Percentiles rank a stretch among this genome's conserved stretches.
Conservation (phyloP, 2,113 vertebrate genomes). For the Cyprinus carpio region DNA sequence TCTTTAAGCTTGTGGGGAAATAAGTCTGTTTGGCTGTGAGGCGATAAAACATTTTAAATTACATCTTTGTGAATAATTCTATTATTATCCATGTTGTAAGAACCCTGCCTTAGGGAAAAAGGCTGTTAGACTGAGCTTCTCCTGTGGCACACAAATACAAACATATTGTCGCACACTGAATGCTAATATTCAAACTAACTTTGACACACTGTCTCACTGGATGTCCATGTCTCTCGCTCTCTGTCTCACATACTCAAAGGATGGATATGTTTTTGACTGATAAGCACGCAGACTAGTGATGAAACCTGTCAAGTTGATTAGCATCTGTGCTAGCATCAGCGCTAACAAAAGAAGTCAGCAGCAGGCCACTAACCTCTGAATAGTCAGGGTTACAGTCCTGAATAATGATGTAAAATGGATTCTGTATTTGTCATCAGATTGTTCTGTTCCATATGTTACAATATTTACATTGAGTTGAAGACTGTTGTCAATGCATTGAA, state of each 20-base stretch:
- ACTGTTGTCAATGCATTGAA: too few relatives aligned
- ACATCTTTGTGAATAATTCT: conserved; percentile 41
- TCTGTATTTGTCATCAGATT: neutral
- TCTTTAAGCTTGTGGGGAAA: conserved; percentile 8
- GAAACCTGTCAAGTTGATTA: neutral
- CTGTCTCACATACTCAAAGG: neutral
- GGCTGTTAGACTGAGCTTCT: conserved; percentile 8
- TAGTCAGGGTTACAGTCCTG: conserved; percentile 2
- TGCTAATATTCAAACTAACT: conserved; percentile 31
- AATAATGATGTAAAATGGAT: neutral
- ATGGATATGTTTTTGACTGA: neutral
- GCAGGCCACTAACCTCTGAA: neutral
- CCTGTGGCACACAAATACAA: conserved; percentile 26
- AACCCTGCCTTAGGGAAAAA: conserved; percentile 20
- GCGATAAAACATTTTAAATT: conserved; percentile 28
- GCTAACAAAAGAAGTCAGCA: neutral
- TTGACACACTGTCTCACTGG: neutral
- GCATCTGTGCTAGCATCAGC: neutral
- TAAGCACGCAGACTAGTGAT: neutral
- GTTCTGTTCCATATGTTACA: neutral
- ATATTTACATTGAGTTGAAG: neutral
- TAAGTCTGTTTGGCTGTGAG: neutral
- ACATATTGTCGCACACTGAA: conserved; percentile 23
- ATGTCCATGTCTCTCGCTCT: neutral
- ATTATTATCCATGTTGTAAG: conserved; percentile 34